Conservation (phyloP, 2,888 invertebrate species). For the Protophormia terraenovae region DNA sequence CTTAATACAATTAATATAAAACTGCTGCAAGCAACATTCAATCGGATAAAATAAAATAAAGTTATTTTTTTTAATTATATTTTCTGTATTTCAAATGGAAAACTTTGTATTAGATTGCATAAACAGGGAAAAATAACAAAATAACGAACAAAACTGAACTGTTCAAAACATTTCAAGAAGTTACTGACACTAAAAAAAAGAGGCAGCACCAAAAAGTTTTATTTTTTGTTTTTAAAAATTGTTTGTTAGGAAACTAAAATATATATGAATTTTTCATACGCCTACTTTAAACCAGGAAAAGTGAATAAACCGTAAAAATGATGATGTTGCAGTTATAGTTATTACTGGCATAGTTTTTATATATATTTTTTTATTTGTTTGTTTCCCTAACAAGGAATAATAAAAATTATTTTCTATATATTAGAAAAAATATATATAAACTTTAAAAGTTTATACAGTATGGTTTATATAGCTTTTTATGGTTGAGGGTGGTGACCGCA, state of each 20-base stretch:
- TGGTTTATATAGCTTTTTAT: neutral
- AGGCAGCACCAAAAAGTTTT: no score
- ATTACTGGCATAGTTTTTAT: conserved; percentile 13
- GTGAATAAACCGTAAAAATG: conserved; percentile 34
- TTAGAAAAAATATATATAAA: neutral
- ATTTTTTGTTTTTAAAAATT: neutral
- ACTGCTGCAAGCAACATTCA: conserved; percentile 34
- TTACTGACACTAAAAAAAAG: conserved; percentile 38
- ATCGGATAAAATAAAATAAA: conserved; percentile 17
- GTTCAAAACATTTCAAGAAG: conserved; percentile 40
- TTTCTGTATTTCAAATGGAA: conserved; percentile 22
- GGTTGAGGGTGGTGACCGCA: conserved; percentile 17
- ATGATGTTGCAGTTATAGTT: conserved; percentile 57
- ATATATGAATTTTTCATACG: conserved; percentile 1
- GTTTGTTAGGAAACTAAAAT: neutral
- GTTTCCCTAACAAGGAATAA: neutral
- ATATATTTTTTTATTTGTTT: neutral
- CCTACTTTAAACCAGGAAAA: conserved; percentile 38
- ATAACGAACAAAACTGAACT: conserved; percentile 38
- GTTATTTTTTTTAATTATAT: conserved; percentile 10
- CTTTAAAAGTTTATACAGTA: conserved; percentile 1
- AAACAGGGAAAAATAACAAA: neutral
- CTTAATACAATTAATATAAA: conserved; percentile 38
- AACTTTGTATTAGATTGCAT: conserved; percentile 26
- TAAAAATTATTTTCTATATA: neutral